Base-by-base conservation (phyloP, 2,888 invertebrate genomes). In the Mythimna pallens region DNA sequence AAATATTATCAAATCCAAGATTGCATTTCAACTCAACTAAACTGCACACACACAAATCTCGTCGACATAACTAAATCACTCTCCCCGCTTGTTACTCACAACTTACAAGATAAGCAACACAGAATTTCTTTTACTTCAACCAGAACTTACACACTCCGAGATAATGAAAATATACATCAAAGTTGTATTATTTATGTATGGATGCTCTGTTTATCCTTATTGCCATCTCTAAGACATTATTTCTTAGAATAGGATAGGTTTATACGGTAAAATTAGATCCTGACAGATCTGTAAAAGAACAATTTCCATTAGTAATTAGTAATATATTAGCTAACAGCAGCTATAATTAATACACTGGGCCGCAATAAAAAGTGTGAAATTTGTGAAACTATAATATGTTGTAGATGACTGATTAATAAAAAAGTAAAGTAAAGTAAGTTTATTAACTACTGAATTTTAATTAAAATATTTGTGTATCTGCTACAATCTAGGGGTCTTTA, bases 91-190 rank as follows among this genome's bases (percentile, higher is more conserved):
- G 58, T 70, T 52, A 65, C 40, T 72, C 25, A 69, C 67, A 73
- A 69, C 50, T 69, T 58, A 63, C 52, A n/a, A 74, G 80, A 82
- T 84, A 82, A 79, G 54, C 43, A 50, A 57, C 64, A 22, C 6
- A 61, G 68, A 54, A 57, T 55, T 52, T 65, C 65, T 62, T 65
- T 63, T 63, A 58, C 62, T 73, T 64, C 62, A 63, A 73, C 69
- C 80, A 70, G 25, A 65, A 70, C 63, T 78, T 75, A 43, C 54
- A 62, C 68, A 65, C 25, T 69, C 14, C 30, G n/a, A 75, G 63
- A 82, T 80, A 74, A 74, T 76, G 68, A 65, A 70, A 73, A 72
- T 72, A 43, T 63, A 74, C 59, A 63, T 67, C 70, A 70, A 81
- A 66, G 25, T 65, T 70, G 10, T 68, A 70, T 74, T 79, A 78